phyloP scores from a whole-genome alignment of 2,113 vertebrate genomes.

The Lepus europaeus region DNA sequence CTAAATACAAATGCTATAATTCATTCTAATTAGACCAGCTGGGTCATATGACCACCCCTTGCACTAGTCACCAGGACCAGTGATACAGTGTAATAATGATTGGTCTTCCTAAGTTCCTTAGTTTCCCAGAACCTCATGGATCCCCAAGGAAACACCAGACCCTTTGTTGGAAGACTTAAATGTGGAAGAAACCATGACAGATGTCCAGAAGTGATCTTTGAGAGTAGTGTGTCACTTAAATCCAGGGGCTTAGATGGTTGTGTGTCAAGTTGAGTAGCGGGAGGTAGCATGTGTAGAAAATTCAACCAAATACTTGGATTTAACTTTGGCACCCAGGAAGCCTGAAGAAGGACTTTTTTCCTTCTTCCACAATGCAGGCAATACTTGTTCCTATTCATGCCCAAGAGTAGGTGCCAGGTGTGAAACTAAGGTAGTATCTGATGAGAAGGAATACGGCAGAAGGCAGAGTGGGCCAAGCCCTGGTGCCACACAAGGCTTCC shows the following conservation, averaged over 20 bases:
- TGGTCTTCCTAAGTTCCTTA: background rate
- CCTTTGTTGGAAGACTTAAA: background rate
- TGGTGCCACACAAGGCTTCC: background rate
- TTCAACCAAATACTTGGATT: background rate
- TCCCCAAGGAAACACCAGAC: background rate
- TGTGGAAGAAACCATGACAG: background rate
- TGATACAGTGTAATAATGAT: background rate
- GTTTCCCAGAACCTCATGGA: background rate
- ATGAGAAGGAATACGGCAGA: background rate
- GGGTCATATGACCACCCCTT: background rate
- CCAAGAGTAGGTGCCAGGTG: background rate
- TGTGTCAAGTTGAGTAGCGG: background rate
- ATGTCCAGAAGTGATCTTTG: background rate
- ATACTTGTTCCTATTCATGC: background rate
- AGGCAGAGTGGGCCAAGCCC: background rate
- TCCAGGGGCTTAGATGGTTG: background rate
- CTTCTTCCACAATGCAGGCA: background rate
- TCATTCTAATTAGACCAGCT: background rate
- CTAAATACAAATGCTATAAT: background rate
- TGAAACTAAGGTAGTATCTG: rapidly evolving
- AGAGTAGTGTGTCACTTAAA: background rate
- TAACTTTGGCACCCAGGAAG: background rate
- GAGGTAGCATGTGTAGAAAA: background rate
- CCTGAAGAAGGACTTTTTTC: background rate
- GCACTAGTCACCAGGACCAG: background rate